These are phyloP conservation scores for Piaya cayana DNA, from an alignment of 2,113 vertebrate genomes.

Conservation along the genomic window DNA sequence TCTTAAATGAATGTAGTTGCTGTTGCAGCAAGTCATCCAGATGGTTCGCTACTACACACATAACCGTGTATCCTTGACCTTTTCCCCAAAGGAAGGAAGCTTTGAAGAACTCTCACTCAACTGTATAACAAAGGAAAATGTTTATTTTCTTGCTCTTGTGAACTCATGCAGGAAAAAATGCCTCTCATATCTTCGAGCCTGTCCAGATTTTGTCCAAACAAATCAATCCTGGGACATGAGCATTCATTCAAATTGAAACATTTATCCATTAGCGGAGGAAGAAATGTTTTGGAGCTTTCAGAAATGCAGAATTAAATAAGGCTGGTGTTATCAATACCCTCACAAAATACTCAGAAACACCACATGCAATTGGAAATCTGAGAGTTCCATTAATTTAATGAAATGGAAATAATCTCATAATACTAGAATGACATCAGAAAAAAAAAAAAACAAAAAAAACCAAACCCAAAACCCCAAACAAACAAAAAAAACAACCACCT, in stretches of 20 bases:
- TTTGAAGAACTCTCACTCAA: background rate
- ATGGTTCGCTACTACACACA: background rate
- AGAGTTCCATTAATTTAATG: background rate
- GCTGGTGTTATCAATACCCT: background rate
- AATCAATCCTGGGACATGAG: background rate
- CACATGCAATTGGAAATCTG: background rate
- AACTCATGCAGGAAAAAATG: background rate
- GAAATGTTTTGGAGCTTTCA: background rate
- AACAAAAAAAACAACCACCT: too few species aligned
- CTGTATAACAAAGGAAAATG: background rate
- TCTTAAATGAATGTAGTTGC: background rate
- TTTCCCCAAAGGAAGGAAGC: background rate
- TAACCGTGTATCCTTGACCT: background rate
- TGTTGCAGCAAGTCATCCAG: background rate
- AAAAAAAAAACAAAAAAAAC: background rate
- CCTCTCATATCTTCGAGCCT: background rate
- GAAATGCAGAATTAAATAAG: background rate
- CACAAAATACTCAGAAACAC: background rate
- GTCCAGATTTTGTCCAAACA: background rate
- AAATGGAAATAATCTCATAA: background rate
- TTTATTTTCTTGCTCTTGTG: background rate
- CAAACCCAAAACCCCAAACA: too few species aligned
- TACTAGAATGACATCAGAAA: background rate
- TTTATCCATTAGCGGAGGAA: background rate
- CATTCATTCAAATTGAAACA: background rate